These are phyloP conservation scores for Helarctos malayanus DNA, from an alignment of 2,797 vertebrate genomes.

Conservation along the genomic window DNA sequence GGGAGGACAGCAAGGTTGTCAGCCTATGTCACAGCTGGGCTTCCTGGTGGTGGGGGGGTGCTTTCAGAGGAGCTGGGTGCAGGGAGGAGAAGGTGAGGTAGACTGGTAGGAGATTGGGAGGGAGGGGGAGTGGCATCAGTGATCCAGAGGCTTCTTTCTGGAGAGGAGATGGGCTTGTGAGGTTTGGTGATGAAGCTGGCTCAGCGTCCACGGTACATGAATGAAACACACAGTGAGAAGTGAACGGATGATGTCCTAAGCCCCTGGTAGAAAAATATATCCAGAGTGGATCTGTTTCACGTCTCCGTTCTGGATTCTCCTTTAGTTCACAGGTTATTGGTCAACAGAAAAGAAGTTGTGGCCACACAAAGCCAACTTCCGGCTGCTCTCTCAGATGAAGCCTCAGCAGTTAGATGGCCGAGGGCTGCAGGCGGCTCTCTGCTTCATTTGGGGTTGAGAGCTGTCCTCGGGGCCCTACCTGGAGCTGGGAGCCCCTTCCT, in stretches of 20 bases:
- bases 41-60: background rate
- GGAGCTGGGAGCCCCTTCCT: background rate
- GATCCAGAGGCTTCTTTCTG: background rate
- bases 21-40: background rate
- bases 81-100: slow-evolving; percentile 69
- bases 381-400: background rate
- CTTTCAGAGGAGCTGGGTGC: background rate
- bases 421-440: background rate
- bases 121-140: background rate
- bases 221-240: slow-evolving; percentile 1
- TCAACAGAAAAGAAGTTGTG: slow-evolving; percentile 67
- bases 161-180: background rate
- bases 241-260: background rate
- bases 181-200: background rate
- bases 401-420: background rate
- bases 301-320: slow-evolving; percentile 69
- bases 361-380: background rate
- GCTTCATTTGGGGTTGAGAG: background rate
- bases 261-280: slow-evolving; percentile 81
- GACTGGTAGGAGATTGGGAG: background rate
- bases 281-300: slow-evolving; percentile 56
- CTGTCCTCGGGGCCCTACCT: background rate
- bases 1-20: background rate
- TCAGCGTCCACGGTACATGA: background rate
- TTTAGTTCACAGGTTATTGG: slow-evolving; percentile 81